Base-by-base conservation (phyloP, 2,113 vertebrate species). In the Gulo gulo region DNA sequence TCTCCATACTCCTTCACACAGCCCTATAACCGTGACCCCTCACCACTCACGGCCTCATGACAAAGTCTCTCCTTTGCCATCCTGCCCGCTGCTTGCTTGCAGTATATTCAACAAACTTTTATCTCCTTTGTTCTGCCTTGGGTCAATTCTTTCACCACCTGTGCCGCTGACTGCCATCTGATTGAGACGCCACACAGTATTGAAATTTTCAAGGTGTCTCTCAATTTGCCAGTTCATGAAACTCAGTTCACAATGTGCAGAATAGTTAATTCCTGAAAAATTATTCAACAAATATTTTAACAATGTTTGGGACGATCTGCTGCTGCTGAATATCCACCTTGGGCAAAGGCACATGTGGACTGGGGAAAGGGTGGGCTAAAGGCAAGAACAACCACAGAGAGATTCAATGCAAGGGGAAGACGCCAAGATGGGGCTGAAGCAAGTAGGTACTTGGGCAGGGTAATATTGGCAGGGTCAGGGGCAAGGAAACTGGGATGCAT, bases 381-480 rank as follows among this genome's bases (percentile, higher is more conserved):
- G 45, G 16, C 55, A 78, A 39, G 34, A 18, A 23, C 65, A 34
- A 67, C 31, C 2, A 2, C 29, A 79, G 29, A 47, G 31, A 36
- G 12, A 10, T 6, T 10, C 24, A 42, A 14, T 23, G 47, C 20
- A 50, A 82, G 14, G 7, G 7, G 23, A 14, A 36, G 29, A 69
- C 6, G 6, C 52, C 9, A 16, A 26, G 13, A 26, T 23, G 3
- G 24, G 4, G 1, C 4, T 18, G 61, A 83, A 2, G 23, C 36
- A 79, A n/a, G 26, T 20, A 36, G 59, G 36, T 0, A 15, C 8
- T 39, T 8, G 4, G 34, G 23, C 31, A 39, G 31, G 18, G 9
- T 50, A 0, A 2, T 34, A 6, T 15, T 11, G 7, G 20, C 7
- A 31, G 24, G 5, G 16, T 16, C 6, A 34, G n/a, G 50, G 12